These are phyloP conservation scores for Lipophrys pholis DNA, from an alignment of 2,113 vertebrate genomes.

Conservation along the genomic window DNA sequence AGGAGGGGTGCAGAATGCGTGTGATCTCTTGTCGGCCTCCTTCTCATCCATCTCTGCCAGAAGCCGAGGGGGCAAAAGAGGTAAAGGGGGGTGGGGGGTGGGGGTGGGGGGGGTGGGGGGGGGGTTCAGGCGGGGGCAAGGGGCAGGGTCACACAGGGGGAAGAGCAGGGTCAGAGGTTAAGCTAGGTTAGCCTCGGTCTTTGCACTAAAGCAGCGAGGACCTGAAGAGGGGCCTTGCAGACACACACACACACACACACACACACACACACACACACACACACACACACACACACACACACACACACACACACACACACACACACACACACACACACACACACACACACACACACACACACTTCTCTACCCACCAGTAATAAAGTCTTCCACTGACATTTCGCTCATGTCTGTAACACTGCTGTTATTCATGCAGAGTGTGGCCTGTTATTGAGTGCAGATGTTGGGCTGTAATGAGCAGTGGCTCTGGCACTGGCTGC, in stretches of 20 bases:
- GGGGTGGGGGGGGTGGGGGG: too few relatives aligned
- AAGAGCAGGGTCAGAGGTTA: slow-evolving; percentile 77
- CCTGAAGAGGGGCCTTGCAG: slow-evolving; percentile 44
- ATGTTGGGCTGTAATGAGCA: slow-evolving; percentile 81
- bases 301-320: slow-evolving; percentile 17
- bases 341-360: slow-evolving; percentile 30
- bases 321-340: slow-evolving; percentile 25
- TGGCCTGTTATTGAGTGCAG: slow-evolving; percentile 80
- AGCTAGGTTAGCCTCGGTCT: slow-evolving; percentile 69
- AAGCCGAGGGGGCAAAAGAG: slow-evolving; percentile 63
- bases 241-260: slow-evolving; percentile 23
- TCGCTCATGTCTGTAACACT: slow-evolving; percentile 80
- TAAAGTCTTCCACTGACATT: slow-evolving; percentile 78
- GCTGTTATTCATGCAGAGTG: slow-evolving; percentile 78
- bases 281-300: slow-evolving; percentile 31
- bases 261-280: slow-evolving; percentile 21
- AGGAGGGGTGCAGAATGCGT: slow-evolving; percentile 77
- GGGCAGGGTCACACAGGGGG: slow-evolving; percentile 76
- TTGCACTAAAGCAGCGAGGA: slow-evolving; percentile 35
- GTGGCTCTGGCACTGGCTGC: slow-evolving; percentile 52
- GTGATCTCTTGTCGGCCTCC: slow-evolving; percentile 78
- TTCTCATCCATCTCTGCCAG: slow-evolving; percentile 79
- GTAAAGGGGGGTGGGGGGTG: too few relatives aligned
- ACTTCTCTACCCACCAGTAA: too few relatives aligned
- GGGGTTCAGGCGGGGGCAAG: slow-evolving; percentile 74